Evolutionary conservation across 1,140 invertebrate species (phyloP), one percentile per base, ranked within the genome.

Genomic region (Kradibia gibbosae): DNA sequence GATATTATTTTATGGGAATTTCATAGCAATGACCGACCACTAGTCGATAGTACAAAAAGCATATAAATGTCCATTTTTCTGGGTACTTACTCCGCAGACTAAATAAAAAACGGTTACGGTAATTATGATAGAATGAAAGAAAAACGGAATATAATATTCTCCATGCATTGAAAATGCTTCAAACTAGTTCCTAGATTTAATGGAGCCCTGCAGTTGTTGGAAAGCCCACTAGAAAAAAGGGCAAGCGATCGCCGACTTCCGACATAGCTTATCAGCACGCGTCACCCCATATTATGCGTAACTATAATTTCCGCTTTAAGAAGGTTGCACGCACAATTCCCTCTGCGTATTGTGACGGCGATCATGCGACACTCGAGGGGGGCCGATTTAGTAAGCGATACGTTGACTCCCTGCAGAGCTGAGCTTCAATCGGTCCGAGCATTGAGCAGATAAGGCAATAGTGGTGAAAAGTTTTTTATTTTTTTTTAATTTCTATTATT

Each of bases 251-350:
- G 84, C 84, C 83, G 86, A 89, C 87, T 90, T 90, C 89, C 88
- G 88, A 88, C 85, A 84, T 86, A 85, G 86, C 87, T 88, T 87
- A 89, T 89, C 88, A 87, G 83, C 87, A 87, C 87, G 86, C 88
- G 88, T 89, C 86, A 86, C 86, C 86, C 86, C 85, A 82, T 86
- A 89, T 88, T 88, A 89, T 84, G 86, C 83, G 87, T 89, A 90
- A 89, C 89, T 88, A 87, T 87, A 86, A 88, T 88, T 89, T 89
- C 88, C 88, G 87, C 87, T 87, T 85, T 85, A n/a, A 25, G 39
- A 28, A 60, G 65, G 55, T 42, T 50, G 31, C 15, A 13, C 53
- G 31, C 10, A 3, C 25, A 77, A n/a, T 70, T 62, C 79, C 45
- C 62, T 60, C 5, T 36, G 50, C 65, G 45, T 48, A 78, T 67